Evolutionary conservation across 2,113 vertebrate genomes (phyloP).

Genomic region (Colinus virginianus): DNA sequence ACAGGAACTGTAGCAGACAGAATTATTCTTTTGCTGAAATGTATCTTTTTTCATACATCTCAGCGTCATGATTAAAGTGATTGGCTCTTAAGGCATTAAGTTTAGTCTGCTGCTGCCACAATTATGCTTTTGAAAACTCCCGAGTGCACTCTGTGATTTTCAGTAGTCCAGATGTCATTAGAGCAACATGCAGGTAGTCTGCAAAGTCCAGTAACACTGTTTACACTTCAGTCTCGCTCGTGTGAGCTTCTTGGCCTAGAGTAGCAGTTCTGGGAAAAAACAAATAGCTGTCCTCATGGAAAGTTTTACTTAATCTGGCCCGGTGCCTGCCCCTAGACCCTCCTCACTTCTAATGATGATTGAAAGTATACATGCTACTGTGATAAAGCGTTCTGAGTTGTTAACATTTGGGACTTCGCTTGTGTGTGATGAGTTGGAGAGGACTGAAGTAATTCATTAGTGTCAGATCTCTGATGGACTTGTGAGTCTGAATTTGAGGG

Average conservation of each 20-base stretch:
- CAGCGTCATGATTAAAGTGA: constrained; percentile 61
- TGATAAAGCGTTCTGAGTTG: constrained; percentile 84
- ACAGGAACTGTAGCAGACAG: constrained; percentile 75
- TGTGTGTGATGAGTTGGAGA: constrained; percentile 52
- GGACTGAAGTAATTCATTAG: constrained; percentile 4
- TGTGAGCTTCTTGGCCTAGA: constrained; percentile 31
- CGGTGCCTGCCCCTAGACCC: constrained; percentile 80
- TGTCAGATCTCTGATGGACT: constrained; percentile 18
- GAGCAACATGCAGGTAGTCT: constrained; percentile 76
- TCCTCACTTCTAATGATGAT: constrained; percentile 86
- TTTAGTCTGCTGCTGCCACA: constrained; percentile 74
- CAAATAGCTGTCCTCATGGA: constrained; percentile 91
- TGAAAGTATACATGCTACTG: constrained; percentile 83
- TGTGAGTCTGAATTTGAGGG: constrained; percentile 24
- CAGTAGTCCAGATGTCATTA: constrained; percentile 78
- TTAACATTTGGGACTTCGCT: constrained; percentile 77
- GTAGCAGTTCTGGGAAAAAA: constrained; percentile 71
- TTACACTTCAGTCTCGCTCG: constrained; percentile 60
- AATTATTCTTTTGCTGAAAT: constrained; percentile 75
- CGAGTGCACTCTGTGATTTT: constrained; percentile 54
- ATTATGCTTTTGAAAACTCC: constrained; percentile 70
- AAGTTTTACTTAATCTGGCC: constrained; percentile 91
- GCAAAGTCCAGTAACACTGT: constrained; percentile 66
- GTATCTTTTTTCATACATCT: constrained; percentile 70
- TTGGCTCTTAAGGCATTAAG: constrained; percentile 60